phyloP scores from a whole-genome alignment of 2,113 vertebrate genomes.

The Amazona guildingii region DNA sequence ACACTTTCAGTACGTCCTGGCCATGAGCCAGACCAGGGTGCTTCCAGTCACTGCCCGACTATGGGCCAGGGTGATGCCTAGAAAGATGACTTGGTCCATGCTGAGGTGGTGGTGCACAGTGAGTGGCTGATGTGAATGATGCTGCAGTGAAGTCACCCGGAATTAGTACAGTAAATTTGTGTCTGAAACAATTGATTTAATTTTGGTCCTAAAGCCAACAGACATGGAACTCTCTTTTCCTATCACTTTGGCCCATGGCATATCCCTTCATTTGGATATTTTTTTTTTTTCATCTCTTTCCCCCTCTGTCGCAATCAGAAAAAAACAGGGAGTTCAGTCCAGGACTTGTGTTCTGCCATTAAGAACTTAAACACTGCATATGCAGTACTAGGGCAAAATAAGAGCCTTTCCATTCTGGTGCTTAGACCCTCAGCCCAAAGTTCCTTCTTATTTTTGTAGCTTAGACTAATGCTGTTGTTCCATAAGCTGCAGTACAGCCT shows the following conservation, averaged over 20 bases:
- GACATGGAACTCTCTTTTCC: not conserved
- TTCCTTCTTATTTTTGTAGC: not conserved
- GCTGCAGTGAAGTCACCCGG: not conserved
- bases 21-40: not conserved
- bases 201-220: not conserved
- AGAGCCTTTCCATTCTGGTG: not conserved
- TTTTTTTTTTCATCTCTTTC: not conserved
- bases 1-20: not conserved
- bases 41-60: not conserved
- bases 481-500: not conserved
- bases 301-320: rapidly evolving
- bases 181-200: not conserved
- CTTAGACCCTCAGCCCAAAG: not conserved
- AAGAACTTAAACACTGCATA: not conserved
- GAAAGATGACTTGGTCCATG: not conserved
- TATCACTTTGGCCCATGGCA: not conserved
- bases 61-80: not conserved
- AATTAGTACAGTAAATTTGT: not conserved
- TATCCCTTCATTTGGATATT: not conserved
- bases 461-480: not conserved
- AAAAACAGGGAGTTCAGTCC: not conserved
- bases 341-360: not conserved
- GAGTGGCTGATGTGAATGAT: not conserved
- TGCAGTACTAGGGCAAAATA: not conserved
- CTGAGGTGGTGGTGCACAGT: not conserved